Evolutionary conservation across 2,113 vertebrate species (phyloP).

Genomic region (Gobius niger): DNA sequence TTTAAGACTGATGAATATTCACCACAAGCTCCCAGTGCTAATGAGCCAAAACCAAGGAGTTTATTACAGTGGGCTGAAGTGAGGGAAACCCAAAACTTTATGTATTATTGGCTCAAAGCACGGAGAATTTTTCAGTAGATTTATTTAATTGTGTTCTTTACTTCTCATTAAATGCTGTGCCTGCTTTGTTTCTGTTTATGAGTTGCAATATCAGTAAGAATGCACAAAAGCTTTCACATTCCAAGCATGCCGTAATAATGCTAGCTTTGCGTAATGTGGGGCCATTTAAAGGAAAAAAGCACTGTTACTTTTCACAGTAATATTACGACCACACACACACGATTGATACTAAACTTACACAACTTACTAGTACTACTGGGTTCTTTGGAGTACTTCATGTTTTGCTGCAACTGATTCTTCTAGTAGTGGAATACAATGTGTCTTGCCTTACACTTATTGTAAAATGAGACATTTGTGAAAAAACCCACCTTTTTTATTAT

Average conservation of each 20-base stretch:
- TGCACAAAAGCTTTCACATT: neutral
- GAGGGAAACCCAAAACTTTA: slow-evolving; percentile 1
- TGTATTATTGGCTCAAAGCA: neutral
- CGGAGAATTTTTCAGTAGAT: neutral
- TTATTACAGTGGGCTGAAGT: slow-evolving; percentile 9
- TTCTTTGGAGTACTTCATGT: no score
- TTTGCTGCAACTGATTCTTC: no score
- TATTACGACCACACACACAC: no score
- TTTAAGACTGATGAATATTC: slow-evolving; percentile 11
- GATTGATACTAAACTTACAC: no score
- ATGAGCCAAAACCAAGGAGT: slow-evolving; percentile 6
- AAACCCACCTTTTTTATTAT: no score
- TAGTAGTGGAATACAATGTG: no score
- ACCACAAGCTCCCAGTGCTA: slow-evolving; percentile 3
- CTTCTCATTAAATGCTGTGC: neutral
- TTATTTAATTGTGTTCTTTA: neutral
- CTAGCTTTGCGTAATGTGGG: neutral
- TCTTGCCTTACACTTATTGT: no score
- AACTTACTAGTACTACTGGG: no score
- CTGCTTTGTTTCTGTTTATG: neutral
- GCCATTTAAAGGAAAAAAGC: no score
- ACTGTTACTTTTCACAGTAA: no score
- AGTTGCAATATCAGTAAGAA: neutral
- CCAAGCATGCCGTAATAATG: no score
- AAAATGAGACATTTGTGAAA: no score